phyloP scores from a whole-genome alignment of 2,113 vertebrate species.

The Pleuronectes platessa region DNA sequence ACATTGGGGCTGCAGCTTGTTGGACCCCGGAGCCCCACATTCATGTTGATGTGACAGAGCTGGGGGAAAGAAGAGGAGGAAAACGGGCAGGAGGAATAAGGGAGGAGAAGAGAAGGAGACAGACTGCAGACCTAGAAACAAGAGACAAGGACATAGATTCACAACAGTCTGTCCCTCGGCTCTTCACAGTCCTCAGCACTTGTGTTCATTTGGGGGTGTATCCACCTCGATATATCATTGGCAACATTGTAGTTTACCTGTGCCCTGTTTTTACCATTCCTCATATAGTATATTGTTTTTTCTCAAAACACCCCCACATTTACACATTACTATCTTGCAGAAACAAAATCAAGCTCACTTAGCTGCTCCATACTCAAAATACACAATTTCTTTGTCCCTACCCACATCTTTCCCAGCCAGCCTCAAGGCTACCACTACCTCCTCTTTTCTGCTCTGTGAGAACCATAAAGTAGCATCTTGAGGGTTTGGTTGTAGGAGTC shows the following conservation, averaged over 20 bases:
- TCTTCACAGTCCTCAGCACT: conserved; percentile 34
- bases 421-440: conserved; percentile 26
- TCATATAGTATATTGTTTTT: conserved; percentile 13
- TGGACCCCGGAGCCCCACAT: conserved; percentile 48
- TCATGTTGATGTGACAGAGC: conserved; percentile 62
- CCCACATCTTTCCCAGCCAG: conserved; percentile 32
- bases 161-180: conserved; percentile 24
- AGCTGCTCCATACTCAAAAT: too few relatives aligned
- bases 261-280: conserved; percentile 1
- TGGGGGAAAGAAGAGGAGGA: conserved; percentile 34
- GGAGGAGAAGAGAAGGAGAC: conserved; percentile 1
- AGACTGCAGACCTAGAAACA: conserved; percentile 45
- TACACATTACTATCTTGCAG: too few relatives aligned
- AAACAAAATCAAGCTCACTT: too few relatives aligned
- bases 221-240: conserved; percentile 37
- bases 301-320: conserved; percentile 4
- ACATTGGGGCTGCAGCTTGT: conserved; percentile 50
- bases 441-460: conserved; percentile 43
- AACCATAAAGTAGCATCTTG: conserved; percentile 5
- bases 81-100: neutral
- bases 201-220: conserved; percentile 17
- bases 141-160: conserved; percentile 30
- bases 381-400: conserved; percentile 11
- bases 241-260: neutral
- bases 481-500: too few relatives aligned